A percentile compares a stretch with the other conserved stretches of the same genome.
Conservation (phyloP, 1,140 invertebrate species). For the Polyergus mexicanus region DNA sequence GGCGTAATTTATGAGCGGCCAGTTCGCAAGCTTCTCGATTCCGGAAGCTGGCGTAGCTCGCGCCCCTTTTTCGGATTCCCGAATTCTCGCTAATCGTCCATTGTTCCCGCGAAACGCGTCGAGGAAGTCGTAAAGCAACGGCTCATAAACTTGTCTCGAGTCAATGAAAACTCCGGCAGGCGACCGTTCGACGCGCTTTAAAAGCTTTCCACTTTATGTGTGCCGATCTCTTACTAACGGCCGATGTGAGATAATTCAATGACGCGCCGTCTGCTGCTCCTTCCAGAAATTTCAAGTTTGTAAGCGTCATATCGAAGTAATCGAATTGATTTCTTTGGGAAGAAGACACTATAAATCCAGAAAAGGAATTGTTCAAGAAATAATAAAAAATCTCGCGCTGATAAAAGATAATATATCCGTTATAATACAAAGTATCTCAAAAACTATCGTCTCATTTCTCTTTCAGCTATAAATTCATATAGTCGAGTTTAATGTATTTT, state of each 20-base stretch:
- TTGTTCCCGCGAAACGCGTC: constrained; percentile 30
- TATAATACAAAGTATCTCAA: background rate
- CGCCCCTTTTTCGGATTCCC: too few relatives aligned
- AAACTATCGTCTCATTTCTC: background rate
- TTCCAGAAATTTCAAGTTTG: constrained; percentile 39
- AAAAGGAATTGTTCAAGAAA: background rate
- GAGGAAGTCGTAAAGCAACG: constrained; percentile 43
- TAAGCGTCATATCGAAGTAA: constrained; percentile 1
- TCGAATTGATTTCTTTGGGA: constrained; percentile 5
- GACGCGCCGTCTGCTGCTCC: background rate
- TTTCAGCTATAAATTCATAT: background rate
- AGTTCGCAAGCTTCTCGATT: constrained; percentile 34
- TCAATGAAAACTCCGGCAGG: constrained; percentile 39
- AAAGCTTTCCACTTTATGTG: constrained; percentile 48
- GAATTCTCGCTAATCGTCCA: constrained; percentile 29
- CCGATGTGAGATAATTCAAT: constrained; percentile 41
- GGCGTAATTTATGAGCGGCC: constrained; percentile 38
- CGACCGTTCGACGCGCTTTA: constrained; percentile 30
- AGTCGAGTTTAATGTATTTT: constrained; percentile 4
- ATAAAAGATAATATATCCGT: background rate
- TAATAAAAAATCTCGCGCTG: background rate
- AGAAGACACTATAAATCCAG: background rate
- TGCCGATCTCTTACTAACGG: constrained; percentile 37
- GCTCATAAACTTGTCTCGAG: constrained; percentile 40
- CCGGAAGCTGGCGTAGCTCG: constrained; percentile 1